Base-by-base conservation (phyloP, 23 tunicate species). In the Phallusia fumigata region DNA sequence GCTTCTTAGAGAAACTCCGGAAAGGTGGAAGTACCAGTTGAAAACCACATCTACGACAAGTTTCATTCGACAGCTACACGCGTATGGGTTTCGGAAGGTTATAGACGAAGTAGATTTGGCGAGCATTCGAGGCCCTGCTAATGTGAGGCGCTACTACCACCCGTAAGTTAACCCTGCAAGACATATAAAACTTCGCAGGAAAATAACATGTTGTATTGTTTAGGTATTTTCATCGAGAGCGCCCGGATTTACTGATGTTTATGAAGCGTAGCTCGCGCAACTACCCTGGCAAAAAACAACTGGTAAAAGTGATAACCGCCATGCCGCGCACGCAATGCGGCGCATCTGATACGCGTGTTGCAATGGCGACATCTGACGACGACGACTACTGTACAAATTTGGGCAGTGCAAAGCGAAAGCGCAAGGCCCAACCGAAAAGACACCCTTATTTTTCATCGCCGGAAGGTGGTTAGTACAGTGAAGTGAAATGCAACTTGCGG, bases 1-100 rank as follows among this genome's bases (percentile, higher is more conserved):
- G 76, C 36, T 88, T 31, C 84, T 88, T 35, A 82, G 78, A 36
- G 75, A 83, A 35, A 88, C 92, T 21, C 40, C 78, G 0, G 84
- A 82, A 32, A 69, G 92, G 53, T 88, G 92, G 92, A 83, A 82
- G 51, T 88, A 88, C 75, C 92, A 88, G 77, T 79, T 88, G 18
- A 88, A 88, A 72, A 88, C 92, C 0, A 88, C 92, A 8, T 88
- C 92, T 15, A 88, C 92, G 15, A 88, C 92, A 26, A 88, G 92
- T 52, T 88, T 88, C 34, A 88, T 88, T 24, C 52, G 92, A 78
- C 92, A 88, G 53, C 50, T 88, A 75, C 92, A 88, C 36, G 92
- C 92, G 11, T 88, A 88, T 78, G 92, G 92, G 52, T 88, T 88
- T 78, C 83, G 87, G 65, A 88, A 88, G 83, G 92, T 88, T 53